A percentile compares a stretch with the other conserved stretches of the same genome.
Evolutionary conservation across 2,888 invertebrate genomes (phyloP).

Genomic region (Biston betularia): DNA sequence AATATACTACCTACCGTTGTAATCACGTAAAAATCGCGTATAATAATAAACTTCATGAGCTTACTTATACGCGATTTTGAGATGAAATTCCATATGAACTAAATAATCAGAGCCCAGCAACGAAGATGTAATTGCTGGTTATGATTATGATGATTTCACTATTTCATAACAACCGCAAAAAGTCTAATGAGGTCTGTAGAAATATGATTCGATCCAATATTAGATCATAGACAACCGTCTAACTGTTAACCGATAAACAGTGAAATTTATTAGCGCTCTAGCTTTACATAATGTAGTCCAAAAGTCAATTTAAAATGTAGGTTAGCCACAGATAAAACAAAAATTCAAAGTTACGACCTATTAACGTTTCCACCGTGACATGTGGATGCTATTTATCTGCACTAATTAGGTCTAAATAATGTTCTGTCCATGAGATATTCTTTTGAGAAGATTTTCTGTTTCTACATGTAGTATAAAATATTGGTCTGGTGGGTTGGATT

Average conservation of each 20-base stretch:
- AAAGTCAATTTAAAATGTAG: slow-evolving; percentile 46
- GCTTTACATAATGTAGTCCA: slow-evolving; percentile 38
- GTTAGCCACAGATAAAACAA: slow-evolving; percentile 44
- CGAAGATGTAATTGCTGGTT: no score
- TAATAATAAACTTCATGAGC: no score
- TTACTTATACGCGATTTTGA: no score
- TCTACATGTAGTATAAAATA: slow-evolving; percentile 43
- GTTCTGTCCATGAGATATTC: slow-evolving; percentile 42
- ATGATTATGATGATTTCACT: no score
- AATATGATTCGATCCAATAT: slow-evolving; percentile 35
- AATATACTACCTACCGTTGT: no score
- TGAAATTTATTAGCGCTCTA: slow-evolving; percentile 41
- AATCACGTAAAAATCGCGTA: no score
- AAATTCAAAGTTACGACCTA: slow-evolving; percentile 43
- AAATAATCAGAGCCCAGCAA: no score
- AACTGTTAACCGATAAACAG: slow-evolving; percentile 44
- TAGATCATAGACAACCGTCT: slow-evolving; percentile 43
- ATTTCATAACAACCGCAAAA: slow-evolving; percentile 31
- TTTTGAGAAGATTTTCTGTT: slow-evolving; percentile 36
- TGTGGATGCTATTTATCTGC: slow-evolving; percentile 43
- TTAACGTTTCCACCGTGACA: slow-evolving; percentile 46
- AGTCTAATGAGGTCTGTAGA: slow-evolving; percentile 32
- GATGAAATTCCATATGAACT: no score
- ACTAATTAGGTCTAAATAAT: slow-evolving; percentile 50
- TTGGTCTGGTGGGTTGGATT: slow-evolving; percentile 41